Evolutionary conservation across 2,113 vertebrate species (phyloP).

Genomic region (Odocoileus hemionus): DNA sequence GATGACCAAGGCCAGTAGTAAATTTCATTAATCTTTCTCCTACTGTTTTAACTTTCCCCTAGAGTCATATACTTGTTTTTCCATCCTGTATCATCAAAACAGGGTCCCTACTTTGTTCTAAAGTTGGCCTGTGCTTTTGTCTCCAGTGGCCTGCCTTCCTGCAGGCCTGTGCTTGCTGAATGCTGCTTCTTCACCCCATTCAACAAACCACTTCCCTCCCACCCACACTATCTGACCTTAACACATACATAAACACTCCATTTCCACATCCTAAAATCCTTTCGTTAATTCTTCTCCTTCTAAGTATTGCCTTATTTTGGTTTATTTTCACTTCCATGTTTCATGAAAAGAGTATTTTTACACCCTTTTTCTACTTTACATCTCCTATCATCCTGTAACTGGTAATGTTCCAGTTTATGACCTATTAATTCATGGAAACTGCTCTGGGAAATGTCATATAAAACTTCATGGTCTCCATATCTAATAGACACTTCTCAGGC

Average conservation of each 20-base stretch:
- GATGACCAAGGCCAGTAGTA: neutral
- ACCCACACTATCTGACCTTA: neutral
- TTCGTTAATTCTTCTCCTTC: neutral
- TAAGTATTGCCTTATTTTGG: neutral
- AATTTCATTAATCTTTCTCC: neutral
- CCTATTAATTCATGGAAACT: neutral
- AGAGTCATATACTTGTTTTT: neutral
- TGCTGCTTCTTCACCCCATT: neutral
- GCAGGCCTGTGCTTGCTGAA: neutral
- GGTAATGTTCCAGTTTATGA: neutral
- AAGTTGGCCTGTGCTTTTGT: neutral
- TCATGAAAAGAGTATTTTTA: neutral
- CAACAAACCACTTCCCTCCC: neutral
- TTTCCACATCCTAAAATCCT: neutral
- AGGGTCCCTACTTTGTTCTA: neutral
- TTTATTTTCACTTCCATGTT: neutral
- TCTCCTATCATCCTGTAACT: neutral
- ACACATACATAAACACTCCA: neutral
- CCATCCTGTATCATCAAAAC: neutral
- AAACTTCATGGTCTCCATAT: neutral
- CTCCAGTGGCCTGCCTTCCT: neutral
- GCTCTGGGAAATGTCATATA: neutral
- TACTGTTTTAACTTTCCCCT: neutral
- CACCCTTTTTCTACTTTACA: neutral
- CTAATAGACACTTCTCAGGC: neutral